These are phyloP conservation scores for Cyphomyrus plagiostoma DNA, from an alignment of 2,113 vertebrate species.

Conservation along the genomic window DNA sequence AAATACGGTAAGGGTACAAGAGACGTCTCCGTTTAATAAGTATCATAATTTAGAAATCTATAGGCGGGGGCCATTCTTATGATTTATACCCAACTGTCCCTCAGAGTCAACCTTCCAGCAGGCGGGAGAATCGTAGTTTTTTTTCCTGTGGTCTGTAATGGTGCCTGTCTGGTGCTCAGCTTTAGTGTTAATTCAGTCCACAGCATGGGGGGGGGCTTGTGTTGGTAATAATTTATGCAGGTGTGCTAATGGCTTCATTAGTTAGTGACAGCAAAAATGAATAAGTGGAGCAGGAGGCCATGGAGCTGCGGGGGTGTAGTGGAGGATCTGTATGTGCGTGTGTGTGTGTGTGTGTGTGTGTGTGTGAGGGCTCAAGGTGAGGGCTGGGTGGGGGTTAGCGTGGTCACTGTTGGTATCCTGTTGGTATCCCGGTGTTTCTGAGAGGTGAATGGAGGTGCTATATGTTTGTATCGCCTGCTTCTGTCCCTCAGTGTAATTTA, in stretches of 20 bases:
- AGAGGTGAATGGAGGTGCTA: neutral
- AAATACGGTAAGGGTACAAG: neutral
- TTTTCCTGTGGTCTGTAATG: neutral
- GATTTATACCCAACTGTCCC: neutral
- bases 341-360: neutral
- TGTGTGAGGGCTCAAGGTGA: too few relatives aligned
- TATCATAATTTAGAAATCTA: neutral
- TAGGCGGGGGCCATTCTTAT: neutral
- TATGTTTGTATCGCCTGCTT: neutral
- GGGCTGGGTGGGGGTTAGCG: constrained; percentile 24
- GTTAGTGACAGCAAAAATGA: constrained; percentile 17
- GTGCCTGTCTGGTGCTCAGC: neutral
- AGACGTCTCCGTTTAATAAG: neutral
- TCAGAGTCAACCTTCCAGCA: neutral
- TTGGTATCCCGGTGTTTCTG: neutral
- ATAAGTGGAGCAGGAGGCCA: constrained; percentile 9
- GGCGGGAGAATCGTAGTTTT: neutral
- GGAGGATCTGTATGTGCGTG: neutral
- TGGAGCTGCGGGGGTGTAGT: neutral
- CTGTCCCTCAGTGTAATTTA: neutral
- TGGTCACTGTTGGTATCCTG: constrained; percentile 39
- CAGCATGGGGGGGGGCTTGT: neutral
- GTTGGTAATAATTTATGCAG: constrained; percentile 20
- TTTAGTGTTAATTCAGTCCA: neutral
- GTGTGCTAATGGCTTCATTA: constrained; percentile 18